Percentiles rank a stretch among this genome's conserved stretches.
Evolutionary conservation across 1,140 invertebrate species (phyloP).

Genomic region (Calycopis cecrops): DNA sequence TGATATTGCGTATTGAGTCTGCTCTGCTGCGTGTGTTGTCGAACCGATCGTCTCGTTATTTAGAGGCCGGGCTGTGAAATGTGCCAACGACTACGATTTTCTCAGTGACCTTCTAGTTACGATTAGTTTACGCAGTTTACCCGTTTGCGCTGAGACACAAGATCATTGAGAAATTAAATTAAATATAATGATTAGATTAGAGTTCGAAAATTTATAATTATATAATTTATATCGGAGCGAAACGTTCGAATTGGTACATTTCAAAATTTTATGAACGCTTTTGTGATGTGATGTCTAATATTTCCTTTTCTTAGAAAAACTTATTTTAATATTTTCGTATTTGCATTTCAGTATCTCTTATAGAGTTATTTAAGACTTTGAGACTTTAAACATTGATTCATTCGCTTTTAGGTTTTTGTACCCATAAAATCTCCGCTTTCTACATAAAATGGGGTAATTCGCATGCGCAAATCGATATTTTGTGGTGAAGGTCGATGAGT

Average conservation of each 20-base stretch:
- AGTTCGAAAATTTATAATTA: no score
- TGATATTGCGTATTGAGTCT: conserved; percentile 64
- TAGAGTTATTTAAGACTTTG: conserved; percentile 32
- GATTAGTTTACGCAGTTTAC: conserved; percentile 9
- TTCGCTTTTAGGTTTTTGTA: conserved; percentile 52
- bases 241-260: conserved; percentile 51
- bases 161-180: conserved; percentile 17
- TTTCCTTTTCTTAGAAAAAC: conserved; percentile 53
- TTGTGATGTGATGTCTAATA: conserved; percentile 71
- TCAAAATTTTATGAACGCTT: conserved; percentile 56
- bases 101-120: conserved; percentile 16
- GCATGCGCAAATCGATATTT: conserved; percentile 51
- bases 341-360: conserved; percentile 40
- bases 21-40: conserved; percentile 71
- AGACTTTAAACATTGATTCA: conserved; percentile 35
- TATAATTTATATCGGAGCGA: conserved; percentile 2
- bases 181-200: not conserved
- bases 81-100: conserved; percentile 43
- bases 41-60: conserved; percentile 57
- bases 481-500: conserved; percentile 59
- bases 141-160: conserved; percentile 12
- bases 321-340: conserved; percentile 39
- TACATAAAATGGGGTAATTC: conserved; percentile 45
- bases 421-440: conserved; percentile 43
- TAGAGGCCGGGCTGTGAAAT: conserved; percentile 63